Base-by-base conservation (phyloP, 2,888 invertebrate genomes). In the Cistogaster globosa region DNA sequence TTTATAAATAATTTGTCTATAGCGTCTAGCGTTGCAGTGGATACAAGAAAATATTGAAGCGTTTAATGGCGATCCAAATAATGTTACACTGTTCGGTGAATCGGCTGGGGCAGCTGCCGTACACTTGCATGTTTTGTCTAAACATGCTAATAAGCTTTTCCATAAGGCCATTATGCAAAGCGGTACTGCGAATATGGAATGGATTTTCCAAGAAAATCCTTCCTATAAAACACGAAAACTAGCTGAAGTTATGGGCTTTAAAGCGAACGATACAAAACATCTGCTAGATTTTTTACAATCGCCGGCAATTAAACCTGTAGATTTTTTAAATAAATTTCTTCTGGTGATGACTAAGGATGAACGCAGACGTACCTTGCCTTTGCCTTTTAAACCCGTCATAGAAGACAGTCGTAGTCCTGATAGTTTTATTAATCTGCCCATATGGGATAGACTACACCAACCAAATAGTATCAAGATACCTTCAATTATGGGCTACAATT, bases 11-110 rank as follows among this genome's bases (percentile, higher is more conserved):
- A 32, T 6, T 20, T 72, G 18, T 1, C 51, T 76, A 18, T 53
- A 88, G 87, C 92, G 88, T 45, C 77, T 94, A 32, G 94, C 94
- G 12, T 91, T 94, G 87, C 92, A 93, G 86, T 92, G 93, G 87
- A 12, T 42, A 42, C 42, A 42, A 42, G 42, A 42, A 12, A 42
- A 42, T 42, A 68, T 94, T 91, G 74, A 88, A 87, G 88, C 93
- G 90, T 90, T 93, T 90, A 92, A 92, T 91, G 88, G 93, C 90
- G 93, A 94, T 93, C 88, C 91, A 0, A 82, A 88, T 9, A 92
- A 92, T 76, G 89, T 92, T 0, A 92, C 92, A 0, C 45, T 92
- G 2, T 92, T 92, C 36, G 93, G 92, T 0, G 92, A 92, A 84
- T 92, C 92, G 67, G 92, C 92, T 2, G 93, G 93, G 0, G 91